Conservation (phyloP, 2,888 invertebrate genomes). For the Brachypalpus laphriformis region DNA sequence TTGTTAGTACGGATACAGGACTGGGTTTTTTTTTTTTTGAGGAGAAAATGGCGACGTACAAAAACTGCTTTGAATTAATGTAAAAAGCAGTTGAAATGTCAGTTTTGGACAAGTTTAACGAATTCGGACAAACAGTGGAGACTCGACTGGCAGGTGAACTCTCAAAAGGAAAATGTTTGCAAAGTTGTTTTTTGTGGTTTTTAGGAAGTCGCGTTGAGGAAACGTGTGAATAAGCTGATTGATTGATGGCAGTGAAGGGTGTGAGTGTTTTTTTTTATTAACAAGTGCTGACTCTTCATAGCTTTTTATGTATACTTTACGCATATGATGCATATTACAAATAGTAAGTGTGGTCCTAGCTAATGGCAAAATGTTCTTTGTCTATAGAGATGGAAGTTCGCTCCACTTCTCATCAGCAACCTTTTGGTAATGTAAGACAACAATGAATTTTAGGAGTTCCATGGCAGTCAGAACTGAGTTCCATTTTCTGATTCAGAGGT, state of each 20-base stretch:
- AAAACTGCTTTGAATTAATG: constrained; percentile 54
- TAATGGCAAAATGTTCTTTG: no score
- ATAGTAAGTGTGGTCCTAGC: no score
- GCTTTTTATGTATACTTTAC: no score
- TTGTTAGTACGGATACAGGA: background rate
- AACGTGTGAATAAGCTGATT: constrained; percentile 35
- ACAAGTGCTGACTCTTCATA: no score
- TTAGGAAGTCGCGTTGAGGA: background rate
- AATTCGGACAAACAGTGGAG: constrained; percentile 55
- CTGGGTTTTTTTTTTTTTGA: background rate
- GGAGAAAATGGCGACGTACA: constrained; percentile 13
- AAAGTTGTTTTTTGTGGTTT: background rate
- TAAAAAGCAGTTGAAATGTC: constrained; percentile 36
- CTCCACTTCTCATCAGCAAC: no score
- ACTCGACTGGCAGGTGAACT: constrained; percentile 53
- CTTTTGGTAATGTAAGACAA: no score
- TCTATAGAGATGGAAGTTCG: no score
- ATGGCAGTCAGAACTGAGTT: no score
- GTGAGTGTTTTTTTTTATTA: background rate
- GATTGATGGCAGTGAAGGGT: constrained; percentile 21
- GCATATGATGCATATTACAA: no score
- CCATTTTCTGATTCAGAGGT: no score
- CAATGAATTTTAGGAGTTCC: no score
- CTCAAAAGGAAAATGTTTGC: constrained; percentile 6
- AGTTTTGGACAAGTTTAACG: constrained; percentile 53